Evolutionary conservation across 2,797 vertebrate species (phyloP), one percentile per base, ranked within the genome.

Genomic region (Acanthurus tractus): DNA sequence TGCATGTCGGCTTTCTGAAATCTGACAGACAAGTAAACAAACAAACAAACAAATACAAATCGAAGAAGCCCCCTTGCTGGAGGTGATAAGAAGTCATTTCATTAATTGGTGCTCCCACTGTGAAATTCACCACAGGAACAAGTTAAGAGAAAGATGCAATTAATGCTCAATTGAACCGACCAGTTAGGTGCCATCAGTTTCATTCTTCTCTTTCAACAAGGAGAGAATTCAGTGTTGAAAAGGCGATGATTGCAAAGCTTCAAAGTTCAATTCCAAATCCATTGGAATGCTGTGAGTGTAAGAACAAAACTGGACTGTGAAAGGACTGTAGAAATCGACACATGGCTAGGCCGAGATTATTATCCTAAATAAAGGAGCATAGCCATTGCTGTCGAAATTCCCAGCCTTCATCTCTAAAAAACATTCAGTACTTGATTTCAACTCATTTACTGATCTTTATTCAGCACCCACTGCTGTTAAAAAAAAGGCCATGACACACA

Each of bases 321-420:
- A 88, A 85, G 80, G 79, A 90, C 85, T 86, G 80, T 85, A 90
- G 91, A 93, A 89, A 65, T 83, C 85, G 92, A 87, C 86, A 64
- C 81, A 84, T 81, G 62, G 58, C 49, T 75, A 76, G 63, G 53
- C n/a, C 53, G 73, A 85, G 78, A 63, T 68, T 62, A 73, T 86
- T 83, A 74, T 63, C 75, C 66, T 76, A 59, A 79, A 73, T 82
- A 53, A 80, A 68, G 53, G 69, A 81, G 65, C 59, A 25, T 58
- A 23, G 44, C 46, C 34, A 17, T 49, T 70, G 49, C 61, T 72
- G 57, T 88, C 89, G 82, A 36, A 69, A 76, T 87, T 84, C 70
- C 62, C 61, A 63, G 78, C 25, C 59, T 78, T 67, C 54, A 68
- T 74, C 49, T 76, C 63, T 76, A 54, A 45, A 46, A 80, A 63